Conservation (phyloP, 1,140 invertebrate genomes). For the Drosophila arizonae region DNA sequence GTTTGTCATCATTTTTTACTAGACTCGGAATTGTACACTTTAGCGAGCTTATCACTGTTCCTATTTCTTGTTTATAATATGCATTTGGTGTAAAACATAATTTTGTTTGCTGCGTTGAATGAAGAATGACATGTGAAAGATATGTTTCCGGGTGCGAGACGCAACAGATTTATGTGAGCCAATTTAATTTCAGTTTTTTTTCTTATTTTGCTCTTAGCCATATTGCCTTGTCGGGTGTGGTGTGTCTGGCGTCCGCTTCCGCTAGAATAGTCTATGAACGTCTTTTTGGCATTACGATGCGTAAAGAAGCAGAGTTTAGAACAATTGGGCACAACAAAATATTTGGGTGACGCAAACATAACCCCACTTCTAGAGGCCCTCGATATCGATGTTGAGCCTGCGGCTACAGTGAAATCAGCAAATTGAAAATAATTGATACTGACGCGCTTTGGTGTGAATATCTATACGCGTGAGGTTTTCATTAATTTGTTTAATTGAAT, state of each 20-base stretch:
- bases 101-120: conserved; percentile 34
- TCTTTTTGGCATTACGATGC: conserved; percentile 29
- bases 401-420: conserved; percentile 53
- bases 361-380: conserved; percentile 59
- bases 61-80: neutral
- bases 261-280: conserved; percentile 17
- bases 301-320: conserved; percentile 7
- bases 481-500: conserved; percentile 68
- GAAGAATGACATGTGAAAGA: conserved; percentile 36
- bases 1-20: neutral
- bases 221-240: conserved; percentile 41
- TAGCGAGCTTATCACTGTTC: neutral
- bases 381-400: conserved; percentile 15
- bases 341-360: conserved; percentile 80
- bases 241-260: conserved; percentile 31
- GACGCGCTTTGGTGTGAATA: conserved; percentile 48
- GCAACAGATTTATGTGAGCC: conserved; percentile 49
- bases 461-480: conserved; percentile 43
- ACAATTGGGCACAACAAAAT: conserved; percentile 57
- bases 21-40: neutral
- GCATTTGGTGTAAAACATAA: conserved; percentile 25
- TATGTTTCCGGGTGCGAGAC: conserved; percentile 50
- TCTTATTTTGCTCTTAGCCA: conserved; percentile 30
- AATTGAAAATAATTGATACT: conserved; percentile 76
- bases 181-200: conserved; percentile 38